Conservation (phyloP, 2,113 vertebrate species). For the Oryzias woworae region DNA sequence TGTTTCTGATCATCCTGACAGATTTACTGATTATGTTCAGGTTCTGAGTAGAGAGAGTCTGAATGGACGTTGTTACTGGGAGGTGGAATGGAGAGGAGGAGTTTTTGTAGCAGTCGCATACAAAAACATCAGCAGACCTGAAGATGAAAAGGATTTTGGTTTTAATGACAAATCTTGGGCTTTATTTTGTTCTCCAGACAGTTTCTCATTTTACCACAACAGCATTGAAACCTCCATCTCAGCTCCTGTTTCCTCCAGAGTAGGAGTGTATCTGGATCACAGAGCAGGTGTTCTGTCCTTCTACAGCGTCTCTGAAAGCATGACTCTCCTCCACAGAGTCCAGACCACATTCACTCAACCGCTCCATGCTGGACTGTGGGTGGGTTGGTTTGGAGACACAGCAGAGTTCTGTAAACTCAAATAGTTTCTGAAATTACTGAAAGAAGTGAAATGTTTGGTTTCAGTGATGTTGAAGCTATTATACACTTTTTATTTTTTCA, state of each 20-base stretch:
- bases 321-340: conserved; percentile 31
- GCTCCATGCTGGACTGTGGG: conserved; percentile 8
- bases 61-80: conserved; percentile 1
- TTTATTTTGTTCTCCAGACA: not conserved
- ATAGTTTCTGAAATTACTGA: too few species aligned
- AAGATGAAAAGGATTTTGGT: not conserved
- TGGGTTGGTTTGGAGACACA: not conserved
- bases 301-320: conserved; percentile 9
- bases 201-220: not conserved
- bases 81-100: not conserved
- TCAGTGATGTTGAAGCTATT: too few species aligned
- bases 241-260: not conserved
- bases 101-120: not conserved
- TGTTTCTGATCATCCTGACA: not conserved
- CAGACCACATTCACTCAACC: conserved; percentile 23
- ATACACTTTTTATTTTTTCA: too few species aligned
- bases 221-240: not conserved
- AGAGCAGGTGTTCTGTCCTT: conserved; percentile 3
- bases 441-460: too few species aligned
- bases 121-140: not conserved
- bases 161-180: not conserved
- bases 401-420: not conserved
- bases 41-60: conserved; percentile 1
- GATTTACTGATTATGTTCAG: not conserved
- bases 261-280: conserved; percentile 8